Base-by-base conservation (phyloP, 2,888 invertebrate genomes). In the Morpho helenor region DNA sequence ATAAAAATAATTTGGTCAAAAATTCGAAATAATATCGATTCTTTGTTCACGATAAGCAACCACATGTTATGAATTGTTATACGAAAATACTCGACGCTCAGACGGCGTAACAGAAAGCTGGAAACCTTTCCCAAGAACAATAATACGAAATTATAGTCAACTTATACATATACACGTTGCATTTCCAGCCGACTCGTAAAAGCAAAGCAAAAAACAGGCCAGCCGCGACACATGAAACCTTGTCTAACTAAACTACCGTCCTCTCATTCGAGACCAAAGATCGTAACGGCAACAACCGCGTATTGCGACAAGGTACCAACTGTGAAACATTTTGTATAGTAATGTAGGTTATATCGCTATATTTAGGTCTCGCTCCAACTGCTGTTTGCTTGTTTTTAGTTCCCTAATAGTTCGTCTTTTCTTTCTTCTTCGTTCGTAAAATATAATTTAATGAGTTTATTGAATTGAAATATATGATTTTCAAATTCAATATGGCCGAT, bases 111-210 rank as follows among this genome's bases (percentile, higher is more conserved):
- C 68, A 66, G 63, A 65, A 61, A 62, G 67, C 66, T 67, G 56
- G 56, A 63, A 63, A 59, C 59, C 59, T 59, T 63, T 63, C 63
- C 72, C 72, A 73, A 74, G 78, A 79, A 80, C 77, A 79, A 77
- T 80, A 83, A 77, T 76, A 77, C 70, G 73, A 68, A 68, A 68
- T 66, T 66, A 68, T 66, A 69, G 64, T 66, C 55, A 63, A 62
- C 56, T 73, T 62, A 71, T 72, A 73, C 64, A 62, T 70, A 64
- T 73, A 72, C 75, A 77, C 77, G 82, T 77, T 80, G 81, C 81
- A 80, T 83, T 82, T 82, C 82, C 83, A 86, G 82, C 79, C 83
- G 72, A 73, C 77, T 82, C 75, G 75, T 84, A 80, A 82, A 84
- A 83, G 67, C 72, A 73, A 76, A 80, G 78, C 80, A 87, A 87